phyloP scores from a whole-genome alignment of 1,140 invertebrate species.

The Drosophila ananassae region DNA sequence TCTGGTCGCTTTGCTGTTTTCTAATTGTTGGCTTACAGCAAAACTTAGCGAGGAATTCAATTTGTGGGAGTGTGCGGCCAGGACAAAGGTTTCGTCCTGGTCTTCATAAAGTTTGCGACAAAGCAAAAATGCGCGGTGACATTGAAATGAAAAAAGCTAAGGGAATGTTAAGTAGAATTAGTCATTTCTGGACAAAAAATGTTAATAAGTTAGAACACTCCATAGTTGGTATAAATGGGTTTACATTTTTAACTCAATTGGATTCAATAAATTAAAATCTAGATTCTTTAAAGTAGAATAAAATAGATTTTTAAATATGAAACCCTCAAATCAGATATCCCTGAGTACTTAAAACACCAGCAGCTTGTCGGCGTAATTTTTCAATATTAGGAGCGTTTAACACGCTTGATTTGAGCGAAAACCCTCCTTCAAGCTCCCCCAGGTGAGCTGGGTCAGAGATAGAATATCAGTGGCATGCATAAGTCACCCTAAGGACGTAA shows the following conservation, averaged over 20 bases:
- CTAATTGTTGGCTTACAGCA: conserved; percentile 80
- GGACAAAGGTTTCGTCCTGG: conserved; percentile 15
- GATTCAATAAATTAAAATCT: neutral
- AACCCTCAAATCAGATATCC: neutral
- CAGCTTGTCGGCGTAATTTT: conserved; percentile 60
- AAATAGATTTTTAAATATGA: neutral
- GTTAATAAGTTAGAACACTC: conserved; percentile 15
- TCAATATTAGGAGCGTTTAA: conserved; percentile 77
- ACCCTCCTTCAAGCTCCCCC: neutral
- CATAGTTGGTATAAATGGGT: neutral
- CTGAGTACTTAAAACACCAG: conserved; percentile 12
- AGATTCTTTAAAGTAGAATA: too few relatives aligned
- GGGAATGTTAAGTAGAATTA: conserved; percentile 42
- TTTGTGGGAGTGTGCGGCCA: conserved; percentile 51
- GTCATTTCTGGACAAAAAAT: conserved; percentile 4
- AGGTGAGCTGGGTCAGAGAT: conserved; percentile 19
- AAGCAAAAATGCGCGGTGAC: conserved; percentile 81
- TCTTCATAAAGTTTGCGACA: conserved; percentile 61
- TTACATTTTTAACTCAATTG: neutral
- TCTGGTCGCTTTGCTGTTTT: conserved; percentile 77
- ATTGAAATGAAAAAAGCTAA: conserved; percentile 56
- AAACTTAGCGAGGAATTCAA: conserved; percentile 79
- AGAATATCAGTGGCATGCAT: conserved; percentile 57
- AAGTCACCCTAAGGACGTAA: conserved; percentile 83
- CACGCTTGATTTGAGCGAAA: conserved; percentile 69